Evolutionary conservation across 1,140 invertebrate species (phyloP).

Genomic region (Eubasilissa regina): DNA sequence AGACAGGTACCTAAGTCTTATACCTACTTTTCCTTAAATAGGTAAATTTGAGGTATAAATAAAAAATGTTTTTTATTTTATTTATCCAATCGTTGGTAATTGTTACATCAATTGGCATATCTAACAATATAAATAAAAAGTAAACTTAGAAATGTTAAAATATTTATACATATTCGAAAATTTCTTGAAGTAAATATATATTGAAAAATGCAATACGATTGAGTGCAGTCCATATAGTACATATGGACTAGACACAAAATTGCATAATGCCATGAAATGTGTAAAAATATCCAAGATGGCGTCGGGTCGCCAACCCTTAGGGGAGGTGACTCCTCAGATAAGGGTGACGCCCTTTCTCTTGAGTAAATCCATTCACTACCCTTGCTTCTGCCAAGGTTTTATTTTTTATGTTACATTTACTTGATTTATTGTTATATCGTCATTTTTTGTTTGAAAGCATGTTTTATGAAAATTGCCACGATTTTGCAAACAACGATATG

Average conservation of each 20-base stretch:
- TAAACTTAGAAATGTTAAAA: not conserved
- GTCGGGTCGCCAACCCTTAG: conserved; percentile 38
- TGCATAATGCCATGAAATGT: conserved; percentile 16
- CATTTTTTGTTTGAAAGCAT: not conserved
- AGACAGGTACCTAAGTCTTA: too few relatives aligned
- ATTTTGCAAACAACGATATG: too few relatives aligned
- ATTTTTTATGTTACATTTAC: not conserved
- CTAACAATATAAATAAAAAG: not conserved
- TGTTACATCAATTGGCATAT: not conserved
- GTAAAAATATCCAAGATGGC: conserved; percentile 38
- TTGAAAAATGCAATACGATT: too few relatives aligned
- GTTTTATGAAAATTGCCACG: too few relatives aligned
- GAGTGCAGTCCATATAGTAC: too few relatives aligned
- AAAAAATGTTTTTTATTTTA: too few relatives aligned
- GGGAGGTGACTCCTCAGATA: conserved; percentile 12
- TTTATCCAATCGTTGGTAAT: too few relatives aligned
- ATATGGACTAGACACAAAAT: conserved; percentile 12
- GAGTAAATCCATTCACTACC: conserved; percentile 19
- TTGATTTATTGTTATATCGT: not conserved
- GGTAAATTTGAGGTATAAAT: too few relatives aligned
- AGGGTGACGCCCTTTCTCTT: conserved; percentile 37
- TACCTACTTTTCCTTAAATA: too few relatives aligned
- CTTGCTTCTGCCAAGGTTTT: not conserved
- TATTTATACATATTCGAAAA: not conserved
- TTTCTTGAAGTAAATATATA: not conserved